These are phyloP conservation scores for Notiomystis cincta DNA, from an alignment of 2,113 vertebrate genomes.

Conservation along the genomic window DNA sequence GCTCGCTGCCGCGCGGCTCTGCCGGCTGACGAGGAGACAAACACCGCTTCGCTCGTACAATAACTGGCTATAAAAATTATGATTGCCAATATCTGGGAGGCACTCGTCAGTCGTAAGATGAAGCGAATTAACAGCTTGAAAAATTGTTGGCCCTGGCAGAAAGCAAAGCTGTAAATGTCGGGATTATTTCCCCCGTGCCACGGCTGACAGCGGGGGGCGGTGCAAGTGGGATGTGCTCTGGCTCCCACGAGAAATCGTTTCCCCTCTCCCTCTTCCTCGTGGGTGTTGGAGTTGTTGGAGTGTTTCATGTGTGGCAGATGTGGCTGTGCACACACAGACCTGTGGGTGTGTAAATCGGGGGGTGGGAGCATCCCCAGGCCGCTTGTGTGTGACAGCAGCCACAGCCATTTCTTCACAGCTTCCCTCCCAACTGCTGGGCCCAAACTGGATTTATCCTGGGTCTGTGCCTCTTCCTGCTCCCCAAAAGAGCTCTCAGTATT, in stretches of 20 bases:
- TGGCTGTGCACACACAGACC: not conserved
- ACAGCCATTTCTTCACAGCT: not conserved
- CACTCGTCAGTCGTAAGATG: constrained; percentile 29
- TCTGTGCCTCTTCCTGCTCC: not conserved
- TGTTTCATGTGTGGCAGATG: rapidly evolving
- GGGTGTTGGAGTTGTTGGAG: not conserved
- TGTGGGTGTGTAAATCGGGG: not conserved
- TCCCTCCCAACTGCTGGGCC: not conserved
- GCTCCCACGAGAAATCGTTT: not conserved
- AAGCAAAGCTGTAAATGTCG: constrained; percentile 8
- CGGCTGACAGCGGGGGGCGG: not conserved
- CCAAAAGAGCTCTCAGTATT: not conserved
- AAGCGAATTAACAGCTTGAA: constrained; percentile 69
- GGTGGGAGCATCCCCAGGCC: not conserved
- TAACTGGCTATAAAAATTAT: constrained; percentile 63
- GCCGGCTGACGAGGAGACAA: constrained; percentile 31
- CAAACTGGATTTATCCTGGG: not conserved
- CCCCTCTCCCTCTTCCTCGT: not conserved
- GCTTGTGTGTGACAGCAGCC: rapidly evolving
- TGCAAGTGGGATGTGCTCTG: not conserved
- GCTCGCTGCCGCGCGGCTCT: constrained; percentile 11
- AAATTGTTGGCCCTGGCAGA: constrained; percentile 52
- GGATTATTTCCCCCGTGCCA: constrained; percentile 39
- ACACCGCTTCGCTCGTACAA: constrained; percentile 1
- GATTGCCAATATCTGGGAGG: constrained; percentile 68